Evolutionary conservation across 2,797 vertebrate genomes (phyloP).

Genomic region (Gallirallus australis): DNA sequence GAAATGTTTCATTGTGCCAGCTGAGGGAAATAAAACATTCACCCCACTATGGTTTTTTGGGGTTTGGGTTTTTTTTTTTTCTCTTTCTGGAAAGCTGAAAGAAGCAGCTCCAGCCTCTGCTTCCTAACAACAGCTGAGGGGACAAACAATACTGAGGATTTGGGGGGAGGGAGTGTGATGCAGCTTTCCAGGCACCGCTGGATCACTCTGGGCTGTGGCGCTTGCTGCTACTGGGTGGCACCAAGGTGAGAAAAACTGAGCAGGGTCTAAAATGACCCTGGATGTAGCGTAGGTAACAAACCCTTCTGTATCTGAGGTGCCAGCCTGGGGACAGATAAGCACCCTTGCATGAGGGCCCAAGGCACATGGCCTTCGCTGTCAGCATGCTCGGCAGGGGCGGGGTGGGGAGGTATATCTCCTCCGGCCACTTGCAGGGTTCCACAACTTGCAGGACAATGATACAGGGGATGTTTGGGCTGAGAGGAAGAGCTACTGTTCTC

Average conservation of each 20-base stretch:
- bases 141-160: neutral
- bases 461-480: neutral
- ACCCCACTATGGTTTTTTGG: too few species aligned
- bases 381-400: neutral
- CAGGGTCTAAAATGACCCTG: accelerated
- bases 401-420: neutral
- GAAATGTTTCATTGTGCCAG: too few species aligned
- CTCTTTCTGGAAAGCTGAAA: neutral
- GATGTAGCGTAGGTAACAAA: neutral
- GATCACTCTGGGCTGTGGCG: neutral
- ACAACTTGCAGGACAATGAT: constrained; percentile 17
- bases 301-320: neutral
- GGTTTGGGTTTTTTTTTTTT: too few species aligned
- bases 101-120: neutral
- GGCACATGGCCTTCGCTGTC: neutral
- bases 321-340: neutral
- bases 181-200: neutral
- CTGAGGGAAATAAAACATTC: too few species aligned
- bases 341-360: accelerated
- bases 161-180: neutral
- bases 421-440: neutral
- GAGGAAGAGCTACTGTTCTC: neutral
- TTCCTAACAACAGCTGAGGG: neutral
- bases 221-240: neutral
- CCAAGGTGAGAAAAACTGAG: neutral